Base-by-base conservation (phyloP, 2,888 invertebrate genomes). In the Cephus runcator region DNA sequence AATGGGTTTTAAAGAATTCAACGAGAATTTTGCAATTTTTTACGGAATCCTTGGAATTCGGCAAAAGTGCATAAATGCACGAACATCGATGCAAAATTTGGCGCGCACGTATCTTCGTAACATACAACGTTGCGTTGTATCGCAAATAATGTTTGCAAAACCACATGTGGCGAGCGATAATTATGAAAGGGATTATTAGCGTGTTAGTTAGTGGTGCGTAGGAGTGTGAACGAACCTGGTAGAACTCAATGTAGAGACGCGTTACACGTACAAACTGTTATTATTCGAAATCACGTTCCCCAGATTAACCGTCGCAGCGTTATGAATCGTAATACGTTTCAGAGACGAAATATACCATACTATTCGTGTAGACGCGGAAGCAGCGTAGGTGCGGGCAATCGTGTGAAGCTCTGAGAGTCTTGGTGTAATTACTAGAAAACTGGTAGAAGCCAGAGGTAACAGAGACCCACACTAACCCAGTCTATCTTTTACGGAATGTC, bases 291-390 rank as follows among this genome's bases (percentile, higher is more conserved):
- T 83, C 75, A 75, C 79, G 76, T 80, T 84, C 76, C 78, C 81
- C 83, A 80, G 81, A 84, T 81, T 83, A 80, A 76, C 77, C 75
- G 76, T 15, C 75, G 76, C 75, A 81, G 73, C 76, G 77, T 85
- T 75, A 80, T 83, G 77, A 85, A 81, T 80, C 76, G 73, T 78
- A 80, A 78, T 78, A 40, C 77, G 40, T 83, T 69, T 56, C 23
- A 9, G 73, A 40, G 56, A 30, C 12, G 23, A 73, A 76, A 71
- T 69, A 78, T 78, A n/a, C 68, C 34, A 73, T 73, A 56, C 15
- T 34, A 34, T 33, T 75, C n/a, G 69, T 15, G 75, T 23, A 30
- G 73, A 34, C 40, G 30, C 23, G 35, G 23, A 76, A 69, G 68
- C 73, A 76, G 35, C 73, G 73, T 76, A 40, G 73, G 69, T 69